Percentiles rank a stretch among this genome's conserved stretches.
phyloP scores from a whole-genome alignment of 2,113 vertebrate species.

The Leucopsar rothschildi region DNA sequence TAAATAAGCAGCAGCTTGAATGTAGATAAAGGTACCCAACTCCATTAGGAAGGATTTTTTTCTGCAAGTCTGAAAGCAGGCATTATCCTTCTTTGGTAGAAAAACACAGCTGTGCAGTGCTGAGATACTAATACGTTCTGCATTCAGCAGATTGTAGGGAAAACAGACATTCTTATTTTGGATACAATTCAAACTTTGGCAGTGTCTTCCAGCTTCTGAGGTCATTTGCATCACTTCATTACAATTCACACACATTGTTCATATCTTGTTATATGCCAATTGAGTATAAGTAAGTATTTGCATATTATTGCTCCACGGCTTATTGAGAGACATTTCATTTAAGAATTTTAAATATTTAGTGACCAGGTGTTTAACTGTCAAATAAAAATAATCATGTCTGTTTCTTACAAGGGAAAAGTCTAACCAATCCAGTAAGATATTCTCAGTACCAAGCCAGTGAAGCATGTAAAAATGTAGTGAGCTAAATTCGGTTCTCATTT shows the following conservation, averaged over 20 bases:
- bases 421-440: not conserved
- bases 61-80: constrained; percentile 14
- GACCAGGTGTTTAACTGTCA: constrained; percentile 52
- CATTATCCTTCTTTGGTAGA: constrained; percentile 30
- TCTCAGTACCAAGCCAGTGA: not conserved
- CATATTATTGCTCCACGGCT: not conserved
- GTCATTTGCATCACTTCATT: constrained; percentile 48
- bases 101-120: constrained; percentile 51
- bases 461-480: not conserved
- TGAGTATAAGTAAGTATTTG: constrained; percentile 39
- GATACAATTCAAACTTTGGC: constrained; percentile 48
- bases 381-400: not conserved
- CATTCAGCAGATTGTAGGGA: constrained; percentile 40
- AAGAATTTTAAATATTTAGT: constrained; percentile 64
- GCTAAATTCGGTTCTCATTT: constrained; percentile 24
- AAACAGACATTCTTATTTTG: constrained; percentile 51
- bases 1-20: constrained; percentile 26
- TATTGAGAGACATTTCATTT: constrained; percentile 58
- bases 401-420: constrained; percentile 23
- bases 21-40: constrained; percentile 52
- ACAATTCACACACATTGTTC: constrained; percentile 30
- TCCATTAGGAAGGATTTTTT: constrained; percentile 36
- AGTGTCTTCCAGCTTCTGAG: constrained; percentile 39
- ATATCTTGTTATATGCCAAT: constrained; percentile 33
- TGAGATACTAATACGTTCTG: constrained; percentile 38